phyloP scores from a whole-genome alignment of 2,888 invertebrate species.

The Chrysolina americana region DNA sequence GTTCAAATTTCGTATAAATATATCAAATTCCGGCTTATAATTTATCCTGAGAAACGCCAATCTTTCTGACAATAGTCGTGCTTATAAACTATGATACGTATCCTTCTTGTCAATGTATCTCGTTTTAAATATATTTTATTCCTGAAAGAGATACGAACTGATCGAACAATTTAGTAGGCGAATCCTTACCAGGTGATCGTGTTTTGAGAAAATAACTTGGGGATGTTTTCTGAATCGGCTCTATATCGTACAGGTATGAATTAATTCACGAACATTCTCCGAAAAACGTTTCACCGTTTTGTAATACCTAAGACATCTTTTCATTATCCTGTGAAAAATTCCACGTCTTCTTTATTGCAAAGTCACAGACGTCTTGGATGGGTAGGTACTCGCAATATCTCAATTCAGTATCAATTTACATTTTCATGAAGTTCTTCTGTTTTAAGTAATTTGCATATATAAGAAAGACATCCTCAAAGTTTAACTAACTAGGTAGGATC shows the following conservation, averaged over 20 bases:
- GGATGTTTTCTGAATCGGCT: background rate
- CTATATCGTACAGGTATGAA: background rate
- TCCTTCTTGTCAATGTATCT: too few species aligned
- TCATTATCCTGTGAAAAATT: background rate
- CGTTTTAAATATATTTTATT: too few species aligned
- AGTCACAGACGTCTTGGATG: conserved; percentile 1
- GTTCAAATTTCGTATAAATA: too few species aligned
- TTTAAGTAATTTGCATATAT: conserved; percentile 33
- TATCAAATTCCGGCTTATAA: too few species aligned
- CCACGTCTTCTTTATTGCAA: background rate
- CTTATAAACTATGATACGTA: too few species aligned
- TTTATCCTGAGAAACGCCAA: too few species aligned
- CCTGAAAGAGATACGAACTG: too few species aligned
- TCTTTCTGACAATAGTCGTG: too few species aligned
- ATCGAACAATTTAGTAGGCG: too few species aligned
- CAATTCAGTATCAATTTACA: conserved; percentile 57
- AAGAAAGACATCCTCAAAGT: conserved; percentile 39
- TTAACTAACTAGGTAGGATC: conserved; percentile 41
- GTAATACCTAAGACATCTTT: background rate
- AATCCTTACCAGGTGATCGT: too few species aligned
- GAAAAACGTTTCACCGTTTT: background rate
- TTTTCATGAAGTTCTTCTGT: conserved; percentile 50
- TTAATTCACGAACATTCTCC: background rate
- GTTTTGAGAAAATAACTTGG: too few species aligned
- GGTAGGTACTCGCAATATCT: conserved; percentile 36